Conservation (phyloP, 2,113 vertebrate species). For the Seriola dumerili region DNA sequence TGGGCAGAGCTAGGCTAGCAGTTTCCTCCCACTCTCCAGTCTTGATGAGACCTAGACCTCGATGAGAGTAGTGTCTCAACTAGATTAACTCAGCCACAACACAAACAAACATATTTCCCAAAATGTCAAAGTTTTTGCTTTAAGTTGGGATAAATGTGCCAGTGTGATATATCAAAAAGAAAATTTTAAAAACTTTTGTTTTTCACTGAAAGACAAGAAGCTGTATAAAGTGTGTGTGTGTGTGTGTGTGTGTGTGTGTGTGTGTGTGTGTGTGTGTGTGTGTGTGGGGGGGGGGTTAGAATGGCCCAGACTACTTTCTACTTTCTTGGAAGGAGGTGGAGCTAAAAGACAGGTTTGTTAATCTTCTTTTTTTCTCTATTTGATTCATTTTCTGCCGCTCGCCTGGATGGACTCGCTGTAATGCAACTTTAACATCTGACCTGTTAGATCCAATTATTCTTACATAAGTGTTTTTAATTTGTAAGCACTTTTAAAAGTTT, state of each 20-base stretch:
- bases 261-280: conserved; percentile 41
- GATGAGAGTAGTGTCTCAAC: background rate
- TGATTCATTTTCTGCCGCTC: conserved; percentile 40
- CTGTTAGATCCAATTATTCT: conserved; percentile 55
- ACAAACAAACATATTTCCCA: background rate
- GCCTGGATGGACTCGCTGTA: conserved; percentile 37
- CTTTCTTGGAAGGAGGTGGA: conserved; percentile 45
- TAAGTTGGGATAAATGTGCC: conserved; percentile 38
- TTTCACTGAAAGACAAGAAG: conserved; percentile 55
- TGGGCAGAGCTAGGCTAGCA: no score
- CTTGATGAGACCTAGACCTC: background rate
- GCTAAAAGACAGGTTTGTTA: conserved; percentile 43
- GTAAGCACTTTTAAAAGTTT: conserved; percentile 59
- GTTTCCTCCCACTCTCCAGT: background rate
- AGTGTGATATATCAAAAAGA: conserved; percentile 11
- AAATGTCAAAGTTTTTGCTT: conserved; percentile 5
- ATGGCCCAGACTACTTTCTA: conserved; percentile 54
- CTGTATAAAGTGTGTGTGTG: conserved; percentile 63
- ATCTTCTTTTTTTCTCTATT: conserved; percentile 6
- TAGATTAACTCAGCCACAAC: background rate
- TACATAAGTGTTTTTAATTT: conserved; percentile 51
- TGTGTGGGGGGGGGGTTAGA: conserved; percentile 62
- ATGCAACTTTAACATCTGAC: conserved; percentile 39
- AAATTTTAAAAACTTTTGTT: conserved; percentile 12
- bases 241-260: conserved; percentile 16